Percentiles rank a stretch among this genome's conserved stretches.
phyloP scores from a whole-genome alignment of 2,797 vertebrate genomes.

The Gymnothorax reevesii region DNA sequence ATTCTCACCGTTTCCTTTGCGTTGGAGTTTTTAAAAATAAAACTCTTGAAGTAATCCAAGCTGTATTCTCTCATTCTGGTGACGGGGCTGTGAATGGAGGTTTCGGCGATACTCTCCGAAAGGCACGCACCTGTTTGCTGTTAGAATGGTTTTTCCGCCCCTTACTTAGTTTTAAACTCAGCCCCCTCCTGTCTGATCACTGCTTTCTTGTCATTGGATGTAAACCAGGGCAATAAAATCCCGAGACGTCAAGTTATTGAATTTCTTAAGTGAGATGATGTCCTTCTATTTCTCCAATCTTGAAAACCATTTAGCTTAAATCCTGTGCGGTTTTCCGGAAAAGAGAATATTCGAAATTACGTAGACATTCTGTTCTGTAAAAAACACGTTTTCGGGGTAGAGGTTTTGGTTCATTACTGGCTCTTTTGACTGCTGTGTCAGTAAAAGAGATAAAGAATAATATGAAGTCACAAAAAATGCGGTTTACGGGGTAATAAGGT shows the following conservation, averaged over 20 bases:
- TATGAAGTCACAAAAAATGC: neutral
- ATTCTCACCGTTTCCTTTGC: constrained; percentile 41
- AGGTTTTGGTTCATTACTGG: neutral
- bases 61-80: constrained; percentile 51
- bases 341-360: neutral
- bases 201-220: constrained; percentile 7
- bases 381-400: neutral
- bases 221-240: neutral
- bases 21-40: constrained; percentile 38
- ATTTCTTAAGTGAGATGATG: neutral
- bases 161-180: constrained; percentile 2
- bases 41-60: constrained; percentile 39
- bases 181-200: constrained; percentile 14
- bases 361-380: neutral
- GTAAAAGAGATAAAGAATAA: neutral
- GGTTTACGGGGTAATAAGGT: neutral
- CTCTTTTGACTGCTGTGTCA: neutral
- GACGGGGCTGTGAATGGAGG: neutral
- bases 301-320: neutral
- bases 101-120: neutral
- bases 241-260: neutral
- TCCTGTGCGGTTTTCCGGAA: neutral
- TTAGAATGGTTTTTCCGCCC: too few relatives aligned
- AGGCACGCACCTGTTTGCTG: constrained; percentile 8
- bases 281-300: neutral